Evolutionary conservation across 2,888 invertebrate species (phyloP), one percentile per base, ranked within the genome.

Genomic region (Plemyria rubiginata): DNA sequence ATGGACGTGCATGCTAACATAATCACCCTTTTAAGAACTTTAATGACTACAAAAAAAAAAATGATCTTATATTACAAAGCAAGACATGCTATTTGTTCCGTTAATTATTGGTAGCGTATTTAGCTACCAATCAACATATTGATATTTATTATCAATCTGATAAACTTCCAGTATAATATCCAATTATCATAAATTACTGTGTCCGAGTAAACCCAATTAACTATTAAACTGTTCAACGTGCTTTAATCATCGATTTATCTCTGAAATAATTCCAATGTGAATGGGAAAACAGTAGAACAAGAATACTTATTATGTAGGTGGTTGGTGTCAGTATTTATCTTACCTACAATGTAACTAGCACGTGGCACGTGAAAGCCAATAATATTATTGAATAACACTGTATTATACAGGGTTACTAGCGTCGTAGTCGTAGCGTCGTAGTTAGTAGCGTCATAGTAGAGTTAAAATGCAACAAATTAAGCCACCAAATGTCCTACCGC

Each of bases 101-200:
- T 45, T 16, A 16, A 11, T 45, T 16, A 16, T 45, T 45, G 11
- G 5, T 16, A 45, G 11, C 45, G 45, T 52, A 51, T 54, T 48
- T 16, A 32, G 48, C 45, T 54, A 43, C 40, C 38, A 50, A 28
- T 48, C 41, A 49, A 50, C 38, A 32, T 16, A 43, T 62, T 58
- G 15, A 16, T 43, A 62, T 50, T 54, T 51, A 58, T 54, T 43
- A 62, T 54, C 13, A 53, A 54, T 54, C 49, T 28, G 32, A 62
- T 62, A 54, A 58, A 54, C 50, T 50, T 46, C 45, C 54, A 50
- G 45, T 54, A 45, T 16, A 51, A 63, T 51, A 63, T 41, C 28
- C 55, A 60, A 64, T 64, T 60, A 60, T 38, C 52, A 60, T 64
- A 55, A 60, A 60, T 64, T 49, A 52, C 29, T 45, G 51, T 41